Evolutionary conservation across 2,888 invertebrate genomes (phyloP), one percentile per base, ranked within the genome.

Genomic region (Heliothis peltigera): DNA sequence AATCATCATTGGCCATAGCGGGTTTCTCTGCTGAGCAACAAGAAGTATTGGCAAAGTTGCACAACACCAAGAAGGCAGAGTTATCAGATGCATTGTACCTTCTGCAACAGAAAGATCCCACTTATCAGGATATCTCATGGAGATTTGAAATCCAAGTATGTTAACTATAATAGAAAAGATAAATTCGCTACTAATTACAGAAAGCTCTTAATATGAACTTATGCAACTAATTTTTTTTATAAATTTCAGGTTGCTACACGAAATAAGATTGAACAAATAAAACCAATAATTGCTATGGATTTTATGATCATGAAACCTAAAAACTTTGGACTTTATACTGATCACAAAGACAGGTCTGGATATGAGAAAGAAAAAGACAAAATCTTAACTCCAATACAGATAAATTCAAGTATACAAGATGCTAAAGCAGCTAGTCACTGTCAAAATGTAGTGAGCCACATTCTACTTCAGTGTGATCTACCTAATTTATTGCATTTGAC

Each of bases 21-120:
- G 97, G 97, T 0, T 97, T 97, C 82, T 91, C 94, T 8, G 89
- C 94, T 68, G 96, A 97, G 61, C 96, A 96, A 64, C 96, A 96
- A 86, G 88, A 90, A 22, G 90, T 96, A 19, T 83, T 97, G n/a
- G 91, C 92, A 25, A 96, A 96, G 85, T 92, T 97, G 52, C 96
- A 96, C 82, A 87, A 90, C 53, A 91, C 94, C 2, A 96, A 96
- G 82, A 95, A 95, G 81, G 76, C 82, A 17, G 96, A 96, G 67
- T 86, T 97, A 28, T 90, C 91, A 15, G 89, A 94, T 76, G 93
- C 95, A 18, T 85, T 97, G 35, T 79, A 90, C 60, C 88, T 95
- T 70, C 89, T 96, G 15, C 90, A 92, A 63, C 91, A 91, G 66
- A 91, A 84, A 79, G 91, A 92, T 65, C 87, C 90, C 2, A 87